Base-by-base conservation (phyloP, 2,888 invertebrate genomes). In the Cabera pusaria region DNA sequence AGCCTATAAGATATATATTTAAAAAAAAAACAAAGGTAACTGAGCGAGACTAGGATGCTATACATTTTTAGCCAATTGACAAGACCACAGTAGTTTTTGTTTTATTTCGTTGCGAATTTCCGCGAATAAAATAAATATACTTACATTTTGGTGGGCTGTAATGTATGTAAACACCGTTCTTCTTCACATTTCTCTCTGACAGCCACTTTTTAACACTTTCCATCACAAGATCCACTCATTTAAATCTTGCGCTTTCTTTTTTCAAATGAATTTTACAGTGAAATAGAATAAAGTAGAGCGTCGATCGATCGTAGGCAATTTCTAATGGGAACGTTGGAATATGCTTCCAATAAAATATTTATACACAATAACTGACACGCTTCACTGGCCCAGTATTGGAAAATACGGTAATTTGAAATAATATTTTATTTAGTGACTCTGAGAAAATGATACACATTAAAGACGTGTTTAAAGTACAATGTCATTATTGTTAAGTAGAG, bases 131-230 rank as follows among this genome's bases (percentile, higher is more conserved):
- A 37, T 25, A 16, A 33, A 25, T 1, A 5, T 43, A 73, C 87
- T 89, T 81, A 93, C 93, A 76, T 88, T 90, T 91, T 2, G 93
- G 93, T 5, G 91, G 92, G 57, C 90, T 93, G 56, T 91, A 91
- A 70, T 93, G 92, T 3, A 92, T 85, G 64, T 91, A 93, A 3
- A 93, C 71, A 7, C 92, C 92, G 59, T 91, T 79, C 41, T 75
- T 79, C 65, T 70, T 81, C 1, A 47, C 54, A 28, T 55, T 62
- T 11, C 77, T 56, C n/a, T 82, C 75, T 2, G 61, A 56, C 4
- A 78, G 44, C 70, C 73, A 74, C 46, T 84, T 84, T 44, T 75
- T 83, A 9, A 75, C 67, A 28, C 76, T 72, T 44, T 84, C 81
- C 84, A 84, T 86, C 14, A 36, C 40, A 27, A 28, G 5, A 7